Evolutionary conservation across 2,888 invertebrate species (phyloP), one percentile per base, ranked within the genome.

Genomic region (Anoncus sp.): DNA sequence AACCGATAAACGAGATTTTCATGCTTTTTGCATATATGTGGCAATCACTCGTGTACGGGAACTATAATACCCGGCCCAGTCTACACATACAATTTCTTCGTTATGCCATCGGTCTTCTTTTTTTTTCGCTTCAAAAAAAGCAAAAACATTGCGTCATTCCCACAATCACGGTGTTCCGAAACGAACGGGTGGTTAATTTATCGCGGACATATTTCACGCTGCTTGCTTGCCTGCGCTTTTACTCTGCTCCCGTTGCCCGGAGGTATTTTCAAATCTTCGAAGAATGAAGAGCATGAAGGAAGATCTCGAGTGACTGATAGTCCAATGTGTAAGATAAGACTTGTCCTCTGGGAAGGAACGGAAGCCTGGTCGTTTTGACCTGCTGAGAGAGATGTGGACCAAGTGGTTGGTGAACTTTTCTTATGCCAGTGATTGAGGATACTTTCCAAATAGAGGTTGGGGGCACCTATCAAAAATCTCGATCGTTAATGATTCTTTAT

Each of bases 1-100:
- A 77, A 67, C 74, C 77, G 77, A 75, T 80, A 75, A 80, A 77
- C 55, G 72, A 72, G 69, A 75, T 71, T 78, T 78, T 70, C 70
- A 70, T 74, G 70, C 60, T 66, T 71, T 59, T 60, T 71, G 47
- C 65, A 74, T 35, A 27, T n/a, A n/a, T n/a, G n/a, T n/a, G n/a
- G n/a, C n/a, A n/a, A n/a, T n/a, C n/a, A n/a, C n/a, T n/a, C n/a
- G n/a, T n/a, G n/a, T n/a, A n/a, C n/a, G n/a, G n/a, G n/a, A n/a
- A n/a, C n/a, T n/a, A n/a, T n/a, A n/a, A n/a, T n/a, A n/a, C n/a
- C n/a, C n/a, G n/a, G n/a, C n/a, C 10, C 10, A n/a, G 9, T 31
- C 18, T 22, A n/a, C 6, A 16, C n/a, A 22, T 18, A 40, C 31
- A 9, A 20, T 35, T 55, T 31, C 20, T 57, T 27, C 38, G 9